Conservation (phyloP, 2,888 invertebrate species). For the Himalopsyche kuldschensis region DNA sequence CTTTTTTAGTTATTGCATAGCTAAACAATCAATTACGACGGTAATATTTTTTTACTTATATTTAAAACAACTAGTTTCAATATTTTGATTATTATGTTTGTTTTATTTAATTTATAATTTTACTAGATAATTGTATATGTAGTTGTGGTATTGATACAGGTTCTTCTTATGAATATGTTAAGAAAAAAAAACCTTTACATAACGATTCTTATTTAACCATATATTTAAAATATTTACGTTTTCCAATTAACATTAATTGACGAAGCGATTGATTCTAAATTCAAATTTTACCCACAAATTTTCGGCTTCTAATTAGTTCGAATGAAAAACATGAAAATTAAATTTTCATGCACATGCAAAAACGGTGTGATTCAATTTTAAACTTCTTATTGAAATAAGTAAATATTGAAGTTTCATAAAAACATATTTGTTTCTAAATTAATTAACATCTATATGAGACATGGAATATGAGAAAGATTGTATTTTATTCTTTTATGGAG, state of each 20-base stretch:
- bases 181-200: neutral
- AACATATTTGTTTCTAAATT: too few species aligned
- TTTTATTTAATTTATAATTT: neutral
- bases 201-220: neutral
- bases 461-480: too few species aligned
- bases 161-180: neutral
- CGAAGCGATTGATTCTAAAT: constrained; percentile 2
- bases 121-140: neutral
- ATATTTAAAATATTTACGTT: neutral
- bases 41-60: neutral
- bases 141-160: neutral
- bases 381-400: too few species aligned
- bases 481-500: too few species aligned
- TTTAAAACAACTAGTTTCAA: neutral
- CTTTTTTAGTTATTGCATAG: neutral
- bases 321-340: too few species aligned
- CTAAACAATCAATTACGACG: neutral
- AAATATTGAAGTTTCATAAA: too few species aligned
- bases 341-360: too few species aligned
- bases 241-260: neutral
- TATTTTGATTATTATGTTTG: neutral
- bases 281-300: neutral
- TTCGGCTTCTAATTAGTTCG: too few species aligned
- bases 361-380: too few species aligned
- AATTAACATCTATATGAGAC: too few species aligned